Evolutionary conservation across 2,797 vertebrate genomes (phyloP).

Genomic region (Anguilla pacifica): DNA sequence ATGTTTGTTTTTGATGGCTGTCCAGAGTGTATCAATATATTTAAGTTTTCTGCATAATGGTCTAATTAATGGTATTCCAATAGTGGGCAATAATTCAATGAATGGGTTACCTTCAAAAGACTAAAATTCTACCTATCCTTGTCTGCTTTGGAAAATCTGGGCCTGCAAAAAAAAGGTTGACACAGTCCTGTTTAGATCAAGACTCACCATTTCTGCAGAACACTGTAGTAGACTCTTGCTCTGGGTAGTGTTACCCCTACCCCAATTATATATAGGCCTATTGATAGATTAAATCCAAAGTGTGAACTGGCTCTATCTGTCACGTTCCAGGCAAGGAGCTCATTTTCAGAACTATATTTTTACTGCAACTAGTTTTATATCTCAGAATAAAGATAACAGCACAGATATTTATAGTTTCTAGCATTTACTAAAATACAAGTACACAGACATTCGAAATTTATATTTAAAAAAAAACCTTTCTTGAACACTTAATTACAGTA

Average conservation of each 20-base stretch:
- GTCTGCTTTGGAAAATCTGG: not conserved
- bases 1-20: conserved; percentile 30
- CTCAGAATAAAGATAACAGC: not conserved
- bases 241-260: no score
- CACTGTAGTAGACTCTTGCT: no score
- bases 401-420: not conserved
- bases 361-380: not conserved
- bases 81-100: not conserved
- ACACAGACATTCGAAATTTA: not conserved
- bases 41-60: not conserved
- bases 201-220: not conserved
- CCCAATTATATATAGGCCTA: no score
- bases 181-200: not conserved
- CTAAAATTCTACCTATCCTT: no score
- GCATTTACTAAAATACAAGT: not conserved
- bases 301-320: not conserved
- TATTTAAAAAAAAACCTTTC: not conserved
- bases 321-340: not conserved
- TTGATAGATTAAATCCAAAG: not conserved
- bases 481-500: not conserved
- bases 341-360: not conserved
- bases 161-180: not conserved
- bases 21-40: not conserved
- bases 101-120: not conserved
- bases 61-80: not conserved